phyloP scores from a whole-genome alignment of 2,797 vertebrate species.

The Odontamblyopus rebecca region DNA sequence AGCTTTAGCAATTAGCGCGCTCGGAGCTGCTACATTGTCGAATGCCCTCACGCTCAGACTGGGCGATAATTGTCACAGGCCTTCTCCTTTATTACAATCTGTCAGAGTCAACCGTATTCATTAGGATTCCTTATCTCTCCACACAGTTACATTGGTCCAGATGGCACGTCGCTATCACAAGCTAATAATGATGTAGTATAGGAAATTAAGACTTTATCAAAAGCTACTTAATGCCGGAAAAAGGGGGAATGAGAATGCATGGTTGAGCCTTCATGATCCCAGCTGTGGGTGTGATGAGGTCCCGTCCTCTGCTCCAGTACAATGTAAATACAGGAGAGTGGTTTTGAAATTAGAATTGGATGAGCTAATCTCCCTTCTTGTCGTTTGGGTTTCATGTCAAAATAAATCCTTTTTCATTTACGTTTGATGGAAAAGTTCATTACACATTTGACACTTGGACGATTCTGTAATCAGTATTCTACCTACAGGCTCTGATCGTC shows the following conservation, averaged over 20 bases:
- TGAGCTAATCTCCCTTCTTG: conserved; percentile 68
- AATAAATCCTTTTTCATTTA: conserved; percentile 51
- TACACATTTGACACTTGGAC: conserved; percentile 21
- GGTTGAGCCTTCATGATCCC: conserved; percentile 73
- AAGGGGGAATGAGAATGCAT: conserved; percentile 68
- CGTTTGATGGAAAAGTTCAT: conserved; percentile 41
- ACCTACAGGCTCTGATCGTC: background rate
- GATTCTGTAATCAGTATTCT: conserved; percentile 3
- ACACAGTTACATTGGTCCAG: conserved; percentile 79
- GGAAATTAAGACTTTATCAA: conserved; percentile 84
- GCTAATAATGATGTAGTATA: conserved; percentile 83
- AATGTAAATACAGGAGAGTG: conserved; percentile 60
- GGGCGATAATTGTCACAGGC: conserved; percentile 74
- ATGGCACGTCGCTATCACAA: conserved; percentile 79
- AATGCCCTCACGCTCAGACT: conserved; percentile 68
- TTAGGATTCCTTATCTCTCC: conserved; percentile 81
- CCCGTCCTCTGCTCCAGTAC: conserved; percentile 51
- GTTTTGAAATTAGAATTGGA: conserved; percentile 60
- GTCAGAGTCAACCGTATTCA: conserved; percentile 78
- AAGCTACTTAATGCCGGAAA: conserved; percentile 74
- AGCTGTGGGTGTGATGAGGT: conserved; percentile 72
- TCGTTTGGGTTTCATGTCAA: conserved; percentile 53
- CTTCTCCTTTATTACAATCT: conserved; percentile 78
- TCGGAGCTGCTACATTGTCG: conserved; percentile 68
- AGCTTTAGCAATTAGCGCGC: conserved; percentile 73